These are phyloP conservation scores for Mythimna loreyi DNA, from an alignment of 2,888 invertebrate species.

Conservation along the genomic window DNA sequence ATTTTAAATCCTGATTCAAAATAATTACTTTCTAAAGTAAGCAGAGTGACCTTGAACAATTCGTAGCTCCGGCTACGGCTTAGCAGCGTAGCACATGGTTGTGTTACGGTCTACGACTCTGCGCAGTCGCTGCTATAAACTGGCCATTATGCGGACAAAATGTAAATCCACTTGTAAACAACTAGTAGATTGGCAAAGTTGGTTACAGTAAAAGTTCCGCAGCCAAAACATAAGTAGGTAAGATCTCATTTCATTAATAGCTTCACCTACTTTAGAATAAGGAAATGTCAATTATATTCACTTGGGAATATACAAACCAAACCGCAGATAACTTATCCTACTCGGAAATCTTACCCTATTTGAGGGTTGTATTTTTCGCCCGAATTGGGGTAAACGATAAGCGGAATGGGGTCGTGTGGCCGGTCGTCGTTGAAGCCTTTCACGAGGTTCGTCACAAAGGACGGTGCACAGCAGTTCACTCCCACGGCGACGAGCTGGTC, in stretches of 20 bases:
- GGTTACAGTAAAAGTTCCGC: slow-evolving; percentile 6
- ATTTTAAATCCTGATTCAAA: neutral
- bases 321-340: slow-evolving; percentile 61
- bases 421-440: slow-evolving; percentile 88
- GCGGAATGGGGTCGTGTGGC: slow-evolving; percentile 91
- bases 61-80: slow-evolving; percentile 39
- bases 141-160: slow-evolving; percentile 23
- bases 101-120: slow-evolving; percentile 30
- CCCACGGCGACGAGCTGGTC: slow-evolving; percentile 95
- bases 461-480: slow-evolving; percentile 95
- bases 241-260: slow-evolving; percentile 35
- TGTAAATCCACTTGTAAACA: slow-evolving; percentile 4
- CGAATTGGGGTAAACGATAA: slow-evolving; percentile 98
- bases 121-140: slow-evolving; percentile 27
- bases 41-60: slow-evolving; percentile 10
- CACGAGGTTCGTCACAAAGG: slow-evolving; percentile 82
- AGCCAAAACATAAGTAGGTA: slow-evolving; percentile 18
- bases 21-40: slow-evolving; percentile 11
- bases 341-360: slow-evolving; percentile 90
- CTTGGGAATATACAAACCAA: slow-evolving; percentile 54
- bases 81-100: slow-evolving; percentile 35
- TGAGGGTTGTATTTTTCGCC: slow-evolving; percentile 95
- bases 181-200: slow-evolving; percentile 7
- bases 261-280: slow-evolving; percentile 39
- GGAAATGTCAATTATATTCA: slow-evolving; percentile 59